Conservation (phyloP, 2,797 vertebrate species). For the Oryzias dopingdopingensis region DNA sequence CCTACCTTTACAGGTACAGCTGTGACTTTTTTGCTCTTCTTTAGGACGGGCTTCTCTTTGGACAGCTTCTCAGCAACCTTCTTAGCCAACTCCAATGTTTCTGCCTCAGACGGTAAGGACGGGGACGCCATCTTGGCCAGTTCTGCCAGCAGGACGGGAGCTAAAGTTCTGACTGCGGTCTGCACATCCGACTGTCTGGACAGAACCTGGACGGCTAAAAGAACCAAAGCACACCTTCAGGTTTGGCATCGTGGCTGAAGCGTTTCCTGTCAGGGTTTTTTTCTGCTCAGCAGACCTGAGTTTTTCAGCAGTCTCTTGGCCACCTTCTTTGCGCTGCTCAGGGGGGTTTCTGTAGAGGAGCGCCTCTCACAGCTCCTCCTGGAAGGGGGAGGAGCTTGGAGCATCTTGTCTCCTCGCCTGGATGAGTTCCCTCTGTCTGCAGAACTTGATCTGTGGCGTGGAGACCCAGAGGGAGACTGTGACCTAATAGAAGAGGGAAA, state of each 20-base stretch:
- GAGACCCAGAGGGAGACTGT: slow-evolving; percentile 57
- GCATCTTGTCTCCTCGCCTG: slow-evolving; percentile 7
- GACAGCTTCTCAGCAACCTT: neutral
- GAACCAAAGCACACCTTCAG: neutral
- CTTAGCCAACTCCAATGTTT: neutral
- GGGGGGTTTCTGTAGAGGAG: neutral
- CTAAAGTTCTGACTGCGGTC: slow-evolving; percentile 78
- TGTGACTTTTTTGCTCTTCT: too few relatives aligned
- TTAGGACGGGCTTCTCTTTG: too few relatives aligned
- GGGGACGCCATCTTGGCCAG: slow-evolving; percentile 73
- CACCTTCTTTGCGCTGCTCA: slow-evolving; percentile 55
- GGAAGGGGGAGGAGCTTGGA: neutral
- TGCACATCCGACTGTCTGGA: slow-evolving; percentile 65
- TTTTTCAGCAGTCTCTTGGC: slow-evolving; percentile 70
- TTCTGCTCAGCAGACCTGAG: slow-evolving; percentile 53
- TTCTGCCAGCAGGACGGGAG: slow-evolving; percentile 78
- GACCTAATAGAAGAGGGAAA: slow-evolving; percentile 16
- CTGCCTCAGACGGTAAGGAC: slow-evolving; percentile 3
- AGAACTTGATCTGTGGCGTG: neutral
- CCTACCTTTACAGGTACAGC: too few relatives aligned
- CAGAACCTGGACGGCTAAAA: slow-evolving; percentile 50
- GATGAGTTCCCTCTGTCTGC: neutral
- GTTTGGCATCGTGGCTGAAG: neutral
- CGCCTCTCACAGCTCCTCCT: neutral
- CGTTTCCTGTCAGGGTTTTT: too few relatives aligned